Evolutionary conservation across 2,888 invertebrate species (phyloP), one percentile per base, ranked within the genome.

Genomic region (Glyphotaelius pellucidus): DNA sequence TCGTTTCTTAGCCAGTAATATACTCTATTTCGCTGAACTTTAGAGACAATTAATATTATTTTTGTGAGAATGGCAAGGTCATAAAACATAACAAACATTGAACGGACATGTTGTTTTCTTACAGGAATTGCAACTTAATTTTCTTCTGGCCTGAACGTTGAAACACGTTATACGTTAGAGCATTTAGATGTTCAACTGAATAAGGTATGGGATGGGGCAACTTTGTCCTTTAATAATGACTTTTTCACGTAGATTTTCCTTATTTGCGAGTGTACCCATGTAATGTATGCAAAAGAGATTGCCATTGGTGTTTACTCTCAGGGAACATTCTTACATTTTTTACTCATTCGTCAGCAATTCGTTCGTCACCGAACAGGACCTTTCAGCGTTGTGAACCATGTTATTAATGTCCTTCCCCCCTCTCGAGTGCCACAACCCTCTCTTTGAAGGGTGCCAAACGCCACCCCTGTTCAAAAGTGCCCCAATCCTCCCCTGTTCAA

Each of bases 351-450:
- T 19, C 14, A 47, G n/a, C 42, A 47, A 42, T 86, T 15, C n/a
- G n/a, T 42, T 15, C 85, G 47, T 86, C 85, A 38, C 85, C 85
- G 38, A 35, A 19, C 85, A 25, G n/a, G 67, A 14, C 42, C 86
- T 47, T 42, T 86, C 86, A 47, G 86, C 86, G 35, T 47, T 25
- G 86, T 14, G 25, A 47, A 86, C 35, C 30, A 30, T 30, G 86
- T 47, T 86, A 86, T 86, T 86, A 86, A 86, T 86, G 86, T 30
- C n/a, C 86, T 38, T 2, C 85, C 14, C 47, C 85, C 35, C 85
- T 35, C 83, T 32, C 35, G 31, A 67, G 52, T 67, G 52, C 52
- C 52, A 5, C 52, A 67, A 67, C 19, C 67, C n/a, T 67, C 67
- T 25, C 25, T n/a, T 7, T 9, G 67, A 67, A 67, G 67, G 67